These are phyloP conservation scores for Trachythela sp. DNA, from an alignment of 64 coral and sea anemone species.

Conservation along the genomic window DNA sequence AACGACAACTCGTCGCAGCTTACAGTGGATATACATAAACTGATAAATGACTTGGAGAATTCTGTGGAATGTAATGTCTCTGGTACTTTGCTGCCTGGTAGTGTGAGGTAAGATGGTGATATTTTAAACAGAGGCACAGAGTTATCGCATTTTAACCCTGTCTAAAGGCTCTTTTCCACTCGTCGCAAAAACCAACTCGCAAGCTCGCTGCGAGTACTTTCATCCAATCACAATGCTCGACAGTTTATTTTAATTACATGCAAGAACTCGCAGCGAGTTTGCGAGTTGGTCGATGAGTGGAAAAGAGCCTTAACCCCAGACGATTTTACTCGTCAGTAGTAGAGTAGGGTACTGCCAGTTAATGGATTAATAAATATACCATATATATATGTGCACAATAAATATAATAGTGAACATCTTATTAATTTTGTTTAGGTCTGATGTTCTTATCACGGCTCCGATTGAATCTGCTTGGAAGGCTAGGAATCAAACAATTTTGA, in stretches of 20 bases:
- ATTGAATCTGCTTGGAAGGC: slow-evolving; percentile 75
- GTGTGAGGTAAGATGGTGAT: slow-evolving; percentile 61
- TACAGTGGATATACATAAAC: slow-evolving; percentile 60
- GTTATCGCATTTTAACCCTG: background rate
- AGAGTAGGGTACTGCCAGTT: too few species aligned
- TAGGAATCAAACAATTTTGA: slow-evolving; percentile 63
- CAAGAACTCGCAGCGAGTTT: too few species aligned
- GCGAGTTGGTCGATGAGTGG: too few species aligned
- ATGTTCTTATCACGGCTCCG: slow-evolving; percentile 82
- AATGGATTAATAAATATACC: too few species aligned
- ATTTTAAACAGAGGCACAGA: background rate
- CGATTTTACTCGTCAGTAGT: too few species aligned
- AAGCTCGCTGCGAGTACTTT: too few species aligned
- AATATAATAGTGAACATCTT: background rate
- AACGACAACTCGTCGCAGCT: slow-evolving; percentile 72
- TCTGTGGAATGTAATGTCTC: slow-evolving; percentile 55
- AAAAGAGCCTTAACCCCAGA: too few species aligned
- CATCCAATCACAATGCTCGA: too few species aligned
- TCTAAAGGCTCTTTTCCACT: too few species aligned
- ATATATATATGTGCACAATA: too few species aligned
- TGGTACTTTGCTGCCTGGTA: slow-evolving; percentile 38
- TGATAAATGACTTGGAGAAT: slow-evolving; percentile 57
- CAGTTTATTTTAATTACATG: too few species aligned
- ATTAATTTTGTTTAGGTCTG: slow-evolving; percentile 45
- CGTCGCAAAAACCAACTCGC: too few species aligned